phyloP scores from a whole-genome alignment of 2,888 invertebrate genomes.

The Mesochorus sp. region DNA sequence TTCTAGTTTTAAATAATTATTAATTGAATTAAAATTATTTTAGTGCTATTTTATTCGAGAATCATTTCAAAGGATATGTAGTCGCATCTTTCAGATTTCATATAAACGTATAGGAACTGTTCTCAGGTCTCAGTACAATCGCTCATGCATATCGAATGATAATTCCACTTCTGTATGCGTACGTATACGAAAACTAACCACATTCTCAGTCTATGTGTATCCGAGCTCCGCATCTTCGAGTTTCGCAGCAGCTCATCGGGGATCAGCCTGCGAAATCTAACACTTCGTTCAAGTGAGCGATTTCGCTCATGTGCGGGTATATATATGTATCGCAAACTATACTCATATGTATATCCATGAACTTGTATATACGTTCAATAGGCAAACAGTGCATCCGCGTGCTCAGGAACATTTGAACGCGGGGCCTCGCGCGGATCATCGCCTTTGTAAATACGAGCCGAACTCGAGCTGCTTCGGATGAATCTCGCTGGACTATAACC shows the following conservation, averaged over 20 bases:
- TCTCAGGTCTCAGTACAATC: slow-evolving; percentile 41
- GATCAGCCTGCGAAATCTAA: slow-evolving; percentile 77
- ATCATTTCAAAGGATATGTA: not conserved
- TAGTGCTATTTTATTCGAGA: not conserved
- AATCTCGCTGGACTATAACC: slow-evolving; percentile 75
- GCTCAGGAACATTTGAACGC: slow-evolving; percentile 60
- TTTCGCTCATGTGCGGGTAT: slow-evolving; percentile 31
- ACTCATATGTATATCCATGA: not conserved
- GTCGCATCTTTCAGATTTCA: not conserved
- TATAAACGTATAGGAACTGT: not conserved
- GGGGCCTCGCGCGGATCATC: slow-evolving; percentile 22
- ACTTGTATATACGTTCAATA: not conserved
- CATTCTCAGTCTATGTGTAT: slow-evolving; percentile 52
- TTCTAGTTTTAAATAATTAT: not conserved
- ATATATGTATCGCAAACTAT: not conserved
- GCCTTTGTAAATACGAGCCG: slow-evolving; percentile 49
- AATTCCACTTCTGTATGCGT: slow-evolving; percentile 59
- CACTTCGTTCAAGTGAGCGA: slow-evolving; percentile 69
- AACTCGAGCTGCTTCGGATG: slow-evolving; percentile 37
- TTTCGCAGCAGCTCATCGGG: slow-evolving; percentile 58
- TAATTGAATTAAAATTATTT: not conserved
- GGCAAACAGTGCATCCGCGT: not conserved
- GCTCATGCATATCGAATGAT: slow-evolving; percentile 65
- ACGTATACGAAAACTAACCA: not conserved
- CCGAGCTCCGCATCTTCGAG: slow-evolving; percentile 68